Evolutionary conservation across 1,140 invertebrate species (phyloP).

Genomic region (Vollenhovia emeryi): DNA sequence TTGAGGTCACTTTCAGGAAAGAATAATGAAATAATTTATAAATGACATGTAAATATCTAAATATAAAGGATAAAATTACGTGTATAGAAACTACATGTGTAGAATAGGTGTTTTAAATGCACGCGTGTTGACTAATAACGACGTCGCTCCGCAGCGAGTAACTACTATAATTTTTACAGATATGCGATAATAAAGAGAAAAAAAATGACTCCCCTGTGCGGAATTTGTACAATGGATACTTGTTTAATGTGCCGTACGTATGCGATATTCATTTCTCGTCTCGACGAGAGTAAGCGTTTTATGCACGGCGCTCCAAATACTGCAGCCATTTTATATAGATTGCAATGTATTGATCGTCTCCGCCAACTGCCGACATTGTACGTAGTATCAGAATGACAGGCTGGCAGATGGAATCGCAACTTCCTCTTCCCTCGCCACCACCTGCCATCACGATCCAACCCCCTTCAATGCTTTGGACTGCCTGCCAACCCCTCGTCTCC

Average conservation of each 20-base stretch:
- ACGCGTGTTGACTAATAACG: neutral
- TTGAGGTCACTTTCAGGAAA: neutral
- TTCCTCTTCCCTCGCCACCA: constrained; percentile 74
- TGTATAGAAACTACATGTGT: too few species aligned
- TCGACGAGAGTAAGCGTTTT: constrained; percentile 53
- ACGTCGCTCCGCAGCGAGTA: neutral
- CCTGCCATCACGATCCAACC: constrained; percentile 77
- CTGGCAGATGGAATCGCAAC: constrained; percentile 85
- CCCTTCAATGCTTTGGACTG: constrained; percentile 77
- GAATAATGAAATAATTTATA: constrained; percentile 4
- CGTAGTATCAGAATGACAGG: constrained; percentile 84
- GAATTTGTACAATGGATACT: neutral
- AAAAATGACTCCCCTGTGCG: neutral
- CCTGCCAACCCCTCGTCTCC: constrained; percentile 80
- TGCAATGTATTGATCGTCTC: constrained; percentile 85
- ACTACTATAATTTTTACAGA: constrained; percentile 1
- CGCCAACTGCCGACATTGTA: constrained; percentile 82
- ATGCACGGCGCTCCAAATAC: constrained; percentile 75
- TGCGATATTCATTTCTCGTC: constrained; percentile 31
- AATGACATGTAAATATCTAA: neutral
- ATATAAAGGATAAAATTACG: too few species aligned
- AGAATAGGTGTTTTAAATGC: neutral
- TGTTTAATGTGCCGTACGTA: constrained; percentile 11
- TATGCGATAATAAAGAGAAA: neutral
- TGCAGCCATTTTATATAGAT: constrained; percentile 86